Evolutionary conservation across 2,888 invertebrate species (phyloP).

Genomic region (Koerneria pararmatus): DNA sequence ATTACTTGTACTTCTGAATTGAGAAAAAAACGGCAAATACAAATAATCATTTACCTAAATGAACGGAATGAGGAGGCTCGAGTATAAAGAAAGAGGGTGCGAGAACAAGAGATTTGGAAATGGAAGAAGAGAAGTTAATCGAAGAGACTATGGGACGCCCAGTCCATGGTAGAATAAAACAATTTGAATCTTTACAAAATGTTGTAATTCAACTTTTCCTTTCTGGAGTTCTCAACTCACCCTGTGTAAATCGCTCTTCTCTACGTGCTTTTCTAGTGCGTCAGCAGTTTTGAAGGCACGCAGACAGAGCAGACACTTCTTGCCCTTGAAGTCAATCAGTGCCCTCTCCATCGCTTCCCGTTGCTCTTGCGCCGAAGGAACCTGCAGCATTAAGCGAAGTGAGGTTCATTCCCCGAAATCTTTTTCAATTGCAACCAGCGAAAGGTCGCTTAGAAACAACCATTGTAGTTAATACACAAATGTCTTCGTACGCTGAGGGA

Average conservation of each 20-base stretch:
- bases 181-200: neutral
- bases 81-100: no score
- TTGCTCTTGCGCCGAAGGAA: conserved; percentile 20
- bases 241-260: conserved; percentile 88
- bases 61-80: no score
- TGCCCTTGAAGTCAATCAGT: conserved; percentile 54
- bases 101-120: no score
- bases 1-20: neutral
- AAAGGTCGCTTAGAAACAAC: no score
- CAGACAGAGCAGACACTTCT: conserved; percentile 78
- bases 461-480: no score
- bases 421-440: no score
- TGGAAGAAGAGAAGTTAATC: no score
- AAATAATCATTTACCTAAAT: no score
- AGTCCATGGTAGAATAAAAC: neutral
- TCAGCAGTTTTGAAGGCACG: conserved; percentile 86
- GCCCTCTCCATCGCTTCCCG: conserved; percentile 35
- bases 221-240: conserved; percentile 34
- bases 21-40: no score
- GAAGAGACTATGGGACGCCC: no score
- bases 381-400: neutral
- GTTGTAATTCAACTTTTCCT: neutral
- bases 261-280: conserved; percentile 79
- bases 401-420: neutral
- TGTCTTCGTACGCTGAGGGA: no score